phyloP scores from a whole-genome alignment of 2,888 invertebrate species.

The Chrysolina americana region DNA sequence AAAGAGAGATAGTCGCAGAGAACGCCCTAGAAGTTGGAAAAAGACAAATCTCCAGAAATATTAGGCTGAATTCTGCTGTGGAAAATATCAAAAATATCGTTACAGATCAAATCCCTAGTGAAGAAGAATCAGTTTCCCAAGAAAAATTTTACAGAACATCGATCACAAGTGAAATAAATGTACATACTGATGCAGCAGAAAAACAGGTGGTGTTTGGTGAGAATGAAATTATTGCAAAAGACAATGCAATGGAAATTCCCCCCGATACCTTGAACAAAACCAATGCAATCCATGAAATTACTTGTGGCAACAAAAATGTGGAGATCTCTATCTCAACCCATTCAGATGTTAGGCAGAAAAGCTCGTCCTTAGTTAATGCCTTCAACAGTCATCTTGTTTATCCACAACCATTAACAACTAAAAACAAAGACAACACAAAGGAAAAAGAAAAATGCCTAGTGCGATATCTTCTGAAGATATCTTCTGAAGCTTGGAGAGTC shows the following conservation, averaged over 20 bases:
- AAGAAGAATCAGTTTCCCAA: not conserved
- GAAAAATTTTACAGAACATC: not conserved
- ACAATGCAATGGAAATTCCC: constrained; percentile 1
- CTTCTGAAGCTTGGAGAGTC: not conserved
- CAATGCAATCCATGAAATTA: not conserved
- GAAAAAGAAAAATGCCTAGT: not conserved
- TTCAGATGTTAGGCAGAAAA: not conserved
- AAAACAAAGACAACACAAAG: not conserved
- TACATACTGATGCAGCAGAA: not conserved
- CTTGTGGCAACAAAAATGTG: constrained; percentile 3
- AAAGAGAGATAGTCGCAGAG: not conserved
- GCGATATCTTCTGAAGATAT: no score
- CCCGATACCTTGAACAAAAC: not conserved
- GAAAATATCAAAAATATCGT: not conserved
- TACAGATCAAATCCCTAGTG: not conserved
- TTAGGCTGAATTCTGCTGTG: not conserved
- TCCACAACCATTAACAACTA: not conserved
- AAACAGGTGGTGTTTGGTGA: not conserved
- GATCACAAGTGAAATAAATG: not conserved
- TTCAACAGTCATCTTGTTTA: not conserved
- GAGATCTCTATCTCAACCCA: constrained; percentile 3
- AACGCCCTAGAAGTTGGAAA: not conserved
- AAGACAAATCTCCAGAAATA: not conserved
- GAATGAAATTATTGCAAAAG: not conserved
- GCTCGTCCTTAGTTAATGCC: constrained; percentile 3